Percentiles rank a stretch among this genome's conserved stretches.
phyloP scores from a whole-genome alignment of 2,888 invertebrate species.

The Hydroisotoma schaefferi region DNA sequence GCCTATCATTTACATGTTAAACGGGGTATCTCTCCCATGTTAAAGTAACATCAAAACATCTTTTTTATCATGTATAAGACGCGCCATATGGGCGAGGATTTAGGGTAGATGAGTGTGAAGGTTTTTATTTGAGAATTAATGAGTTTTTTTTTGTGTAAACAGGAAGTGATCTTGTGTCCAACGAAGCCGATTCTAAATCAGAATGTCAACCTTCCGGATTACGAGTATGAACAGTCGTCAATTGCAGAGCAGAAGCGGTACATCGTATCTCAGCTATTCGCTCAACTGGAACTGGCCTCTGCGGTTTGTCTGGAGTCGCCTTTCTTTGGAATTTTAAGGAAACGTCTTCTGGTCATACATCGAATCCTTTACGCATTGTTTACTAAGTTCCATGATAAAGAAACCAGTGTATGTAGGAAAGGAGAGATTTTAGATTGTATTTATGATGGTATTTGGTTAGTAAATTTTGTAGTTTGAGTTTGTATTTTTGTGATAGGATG shows the following conservation, averaged over 20 bases:
- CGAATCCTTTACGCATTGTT: conserved; percentile 60
- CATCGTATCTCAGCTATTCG: conserved; percentile 56
- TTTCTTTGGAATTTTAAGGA: conserved; percentile 59
- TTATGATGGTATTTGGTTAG: too few species aligned
- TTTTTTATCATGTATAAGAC: too few species aligned
- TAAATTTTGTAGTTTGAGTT: too few species aligned
- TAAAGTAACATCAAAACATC: too few species aligned
- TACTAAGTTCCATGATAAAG: conserved; percentile 58
- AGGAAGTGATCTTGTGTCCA: conserved; percentile 46
- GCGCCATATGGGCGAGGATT: too few species aligned
- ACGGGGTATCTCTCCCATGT: too few species aligned
- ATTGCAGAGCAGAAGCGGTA: conserved; percentile 58
- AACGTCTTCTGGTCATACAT: conserved; percentile 59
- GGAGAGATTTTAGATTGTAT: too few species aligned
- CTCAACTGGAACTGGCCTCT: conserved; percentile 58
- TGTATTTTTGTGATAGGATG: too few species aligned
- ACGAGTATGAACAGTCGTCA: conserved; percentile 56
- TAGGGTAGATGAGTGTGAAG: too few species aligned
- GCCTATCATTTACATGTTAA: too few species aligned
- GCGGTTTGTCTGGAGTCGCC: conserved; percentile 59
- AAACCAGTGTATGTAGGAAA: conserved; percentile 50
- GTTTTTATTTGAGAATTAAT: not conserved
- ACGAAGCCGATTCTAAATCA: conserved; percentile 41
- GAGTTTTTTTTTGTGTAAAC: too few species aligned
- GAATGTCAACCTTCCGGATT: conserved; percentile 54